Evolutionary conservation across 2,888 invertebrate species (phyloP), one percentile per base, ranked within the genome.

Genomic region (Sarcophaga subvicina): DNA sequence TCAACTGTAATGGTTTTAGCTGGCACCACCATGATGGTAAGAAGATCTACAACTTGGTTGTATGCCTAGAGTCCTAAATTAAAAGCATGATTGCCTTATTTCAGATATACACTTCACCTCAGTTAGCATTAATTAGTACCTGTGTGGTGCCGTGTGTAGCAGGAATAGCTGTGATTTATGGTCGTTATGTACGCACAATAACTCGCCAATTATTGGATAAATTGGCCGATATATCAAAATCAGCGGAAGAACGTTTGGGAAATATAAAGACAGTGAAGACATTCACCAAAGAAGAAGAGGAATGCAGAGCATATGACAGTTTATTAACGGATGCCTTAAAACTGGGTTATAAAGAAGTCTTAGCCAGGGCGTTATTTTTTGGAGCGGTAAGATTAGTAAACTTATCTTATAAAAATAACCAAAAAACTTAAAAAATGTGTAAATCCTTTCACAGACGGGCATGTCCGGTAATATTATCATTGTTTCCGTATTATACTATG

Each of bases 21-120:
- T 66, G 98, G 99, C 0, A 96, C 98, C 60, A 96, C 97, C 45
- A 98, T 99, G 97, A 99, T 99, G 99, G 98, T 98, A 94, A 85
- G 90, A 14, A 54, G 54, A 54, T 49, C 12, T 49, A 49, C 49
- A 49, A 5, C 49, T 49, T 49, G 49, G 6, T 8, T 8, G 49
- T 11, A 11, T 49, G 6, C 3, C 4, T 5, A 20, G 17, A 14
- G 4, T 47, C 14, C n/a, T 14, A 60, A 62, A 45, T 49, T 49
- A 1, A 54, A 54, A 54, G 1, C 17, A 12, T n/a, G 22, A 49
- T 54, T 59, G 59, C n/a, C 27, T 62, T 2, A 20, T 79, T 92
- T 78, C 93, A 98, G 98, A 95, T 98, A 89, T 98, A 98, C 93
- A 97, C 98, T 92, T 99, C 99, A 0, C 96, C 98, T 0, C 96